Evolutionary conservation across 2,113 vertebrate genomes (phyloP).

Genomic region (Rhinolophus ferrumequinum): DNA sequence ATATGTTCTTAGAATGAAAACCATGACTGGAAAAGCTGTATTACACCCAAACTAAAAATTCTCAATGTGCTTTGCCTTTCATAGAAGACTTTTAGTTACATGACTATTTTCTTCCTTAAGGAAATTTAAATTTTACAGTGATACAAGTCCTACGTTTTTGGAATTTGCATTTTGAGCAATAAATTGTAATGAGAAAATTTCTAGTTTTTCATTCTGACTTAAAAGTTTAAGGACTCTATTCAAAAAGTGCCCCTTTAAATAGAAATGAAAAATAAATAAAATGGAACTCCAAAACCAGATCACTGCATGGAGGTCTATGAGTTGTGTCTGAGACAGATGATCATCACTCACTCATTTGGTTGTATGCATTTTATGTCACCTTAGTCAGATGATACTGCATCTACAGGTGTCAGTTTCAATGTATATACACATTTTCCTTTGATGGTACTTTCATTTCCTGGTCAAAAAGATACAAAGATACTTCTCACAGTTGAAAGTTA

Average conservation of each 20-base stretch:
- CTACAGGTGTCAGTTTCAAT: constrained; percentile 51
- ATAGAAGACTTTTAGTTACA: not conserved
- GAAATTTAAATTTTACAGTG: not conserved
- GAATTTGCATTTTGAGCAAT: constrained; percentile 27
- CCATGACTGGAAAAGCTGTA: not conserved
- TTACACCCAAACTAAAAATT: not conserved
- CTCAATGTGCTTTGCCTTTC: constrained; percentile 13
- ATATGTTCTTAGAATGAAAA: constrained; percentile 41
- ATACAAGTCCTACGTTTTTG: not conserved
- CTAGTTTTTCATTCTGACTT: not conserved
- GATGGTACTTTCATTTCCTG: constrained; percentile 17
- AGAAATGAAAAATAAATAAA: constrained; percentile 22
- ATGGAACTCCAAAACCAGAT: constrained; percentile 31
- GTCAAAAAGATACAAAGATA: not conserved
- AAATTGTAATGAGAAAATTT: constrained; percentile 12
- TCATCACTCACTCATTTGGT: constrained; percentile 3
- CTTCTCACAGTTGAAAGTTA: not conserved
- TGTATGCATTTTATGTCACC: constrained; percentile 8
- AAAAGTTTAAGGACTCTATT: not conserved
- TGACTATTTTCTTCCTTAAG: constrained; percentile 2
- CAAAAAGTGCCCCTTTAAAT: not conserved
- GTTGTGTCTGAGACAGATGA: not conserved
- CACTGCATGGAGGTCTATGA: not conserved
- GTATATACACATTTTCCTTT: not conserved
- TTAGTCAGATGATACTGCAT: constrained; percentile 23